phyloP scores from a whole-genome alignment of 2,888 invertebrate species.

The Agriotes lineatus region DNA sequence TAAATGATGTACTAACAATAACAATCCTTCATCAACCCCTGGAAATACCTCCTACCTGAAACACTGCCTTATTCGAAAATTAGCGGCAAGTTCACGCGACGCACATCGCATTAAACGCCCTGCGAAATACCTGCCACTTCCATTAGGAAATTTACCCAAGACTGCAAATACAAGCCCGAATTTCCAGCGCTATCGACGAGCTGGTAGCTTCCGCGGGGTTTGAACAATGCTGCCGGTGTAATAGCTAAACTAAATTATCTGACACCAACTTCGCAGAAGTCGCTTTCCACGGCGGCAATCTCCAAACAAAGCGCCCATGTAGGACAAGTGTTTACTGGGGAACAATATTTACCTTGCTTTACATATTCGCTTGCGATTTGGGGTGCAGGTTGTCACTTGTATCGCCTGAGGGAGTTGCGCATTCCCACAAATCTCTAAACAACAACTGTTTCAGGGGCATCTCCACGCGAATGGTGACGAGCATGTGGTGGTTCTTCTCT shows the following conservation, averaged over 20 bases:
- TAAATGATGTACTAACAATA: too few species aligned
- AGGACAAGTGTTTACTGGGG: slow-evolving; percentile 25
- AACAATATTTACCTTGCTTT: slow-evolving; percentile 31
- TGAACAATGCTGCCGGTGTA: not conserved
- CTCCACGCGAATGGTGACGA: slow-evolving; percentile 89
- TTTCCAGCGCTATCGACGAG: too few species aligned
- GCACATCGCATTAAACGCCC: too few species aligned
- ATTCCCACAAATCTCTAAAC: not conserved
- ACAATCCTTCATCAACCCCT: too few species aligned
- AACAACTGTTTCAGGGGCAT: slow-evolving; percentile 74
- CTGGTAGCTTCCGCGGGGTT: too few species aligned
- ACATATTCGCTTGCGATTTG: slow-evolving; percentile 25
- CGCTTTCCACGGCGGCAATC: slow-evolving; percentile 17
- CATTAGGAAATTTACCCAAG: too few species aligned
- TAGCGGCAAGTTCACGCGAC: too few species aligned
- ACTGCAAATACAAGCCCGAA: too few species aligned
- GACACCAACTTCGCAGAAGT: not conserved
- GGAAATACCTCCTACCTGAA: too few species aligned
- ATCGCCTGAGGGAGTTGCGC: not conserved
- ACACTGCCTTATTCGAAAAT: too few species aligned
- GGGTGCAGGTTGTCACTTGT: slow-evolving; percentile 3
- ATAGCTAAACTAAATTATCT: slow-evolving; percentile 19
- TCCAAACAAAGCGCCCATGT: slow-evolving; percentile 22
- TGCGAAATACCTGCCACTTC: too few species aligned
- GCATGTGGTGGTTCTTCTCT: slow-evolving; percentile 95